Evolutionary conservation across 1,140 invertebrate species (phyloP), one percentile per base, ranked within the genome.

Genomic region (Pseudomyrmex sp.): DNA sequence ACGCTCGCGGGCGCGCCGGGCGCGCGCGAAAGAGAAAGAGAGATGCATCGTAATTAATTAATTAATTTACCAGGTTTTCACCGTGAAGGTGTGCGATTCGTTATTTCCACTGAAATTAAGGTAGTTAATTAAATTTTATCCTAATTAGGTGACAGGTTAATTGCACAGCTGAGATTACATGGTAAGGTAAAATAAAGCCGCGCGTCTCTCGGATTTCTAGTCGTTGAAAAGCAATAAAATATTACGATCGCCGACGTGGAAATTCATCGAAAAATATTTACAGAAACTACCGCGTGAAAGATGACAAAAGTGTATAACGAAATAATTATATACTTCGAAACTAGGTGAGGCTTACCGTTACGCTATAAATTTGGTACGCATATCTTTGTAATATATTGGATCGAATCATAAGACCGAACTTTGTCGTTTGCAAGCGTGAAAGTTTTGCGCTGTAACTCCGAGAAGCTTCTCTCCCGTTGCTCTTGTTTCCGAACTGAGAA

Each of bases 351-450:
- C 52, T 79, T 20, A 59, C 8, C 8, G 12, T 61, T 46, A 12
- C 46, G 72, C 72, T 80, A 70, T 72, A 59, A 80, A 80, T 80
- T 80, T n/a, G 12, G 20, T 58, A 69, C 20, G 52, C 35, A n/a
- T 79, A 72, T 80, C 66, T 70, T 48, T 80, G 76, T 80, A 80
- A 80, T 72, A 80, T 70, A 80, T 70, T 70, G 46, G 66, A 80
- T 72, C 66, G 44, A 70, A 80, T 80, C n/a, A 23, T 50, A 59
- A 72, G 54, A 66, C 50, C 76, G 76, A 70, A 80, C 54, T 80
- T 70, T 18, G 66, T 72, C 76, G 66, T 80, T 80, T 72, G 76
- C 54, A 46, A 69, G 75, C 75, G 46, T 7, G 76, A 58, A 79
- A 79, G 76, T 48, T 72, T 23, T 44, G 52, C 44, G 54, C 13